Percentiles rank a stretch among this genome's conserved stretches.
phyloP scores from a whole-genome alignment of 2,888 invertebrate species.

The Cantharis rustica region DNA sequence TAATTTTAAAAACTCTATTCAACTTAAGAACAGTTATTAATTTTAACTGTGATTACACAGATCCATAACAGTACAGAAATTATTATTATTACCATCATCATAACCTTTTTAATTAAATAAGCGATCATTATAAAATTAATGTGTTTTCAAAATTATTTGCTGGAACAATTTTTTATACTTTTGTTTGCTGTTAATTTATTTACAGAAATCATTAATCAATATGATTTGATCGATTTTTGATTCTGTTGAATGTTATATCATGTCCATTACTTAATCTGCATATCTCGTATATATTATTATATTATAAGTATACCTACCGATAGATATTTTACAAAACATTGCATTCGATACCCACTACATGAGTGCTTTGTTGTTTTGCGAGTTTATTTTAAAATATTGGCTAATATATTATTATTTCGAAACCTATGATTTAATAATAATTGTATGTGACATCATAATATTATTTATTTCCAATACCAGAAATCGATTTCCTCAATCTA shows the following conservation, averaged over 20 bases:
- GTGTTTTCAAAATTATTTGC: background rate
- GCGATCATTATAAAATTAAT: background rate
- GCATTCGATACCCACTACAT: background rate
- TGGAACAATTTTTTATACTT: background rate
- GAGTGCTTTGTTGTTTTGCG: background rate
- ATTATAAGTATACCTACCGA: background rate
- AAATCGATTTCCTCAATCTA: background rate
- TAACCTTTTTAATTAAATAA: background rate
- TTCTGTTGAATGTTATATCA: background rate
- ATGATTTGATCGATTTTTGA: background rate
- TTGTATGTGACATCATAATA: background rate
- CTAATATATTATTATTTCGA: background rate
- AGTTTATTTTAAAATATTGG: background rate
- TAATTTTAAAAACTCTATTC: background rate
- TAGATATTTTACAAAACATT: background rate
- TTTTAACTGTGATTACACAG: background rate
- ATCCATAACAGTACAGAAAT: background rate
- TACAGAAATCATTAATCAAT: constrained; percentile 3
- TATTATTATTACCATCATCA: background rate
- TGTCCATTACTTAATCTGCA: background rate
- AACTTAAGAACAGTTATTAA: background rate
- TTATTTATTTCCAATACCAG: background rate
- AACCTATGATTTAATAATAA: background rate
- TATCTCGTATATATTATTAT: background rate
- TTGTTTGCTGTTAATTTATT: constrained; percentile 1